Evolutionary conservation across 2,888 invertebrate species (phyloP).

Genomic region (Lasioglossum pauxillum): DNA sequence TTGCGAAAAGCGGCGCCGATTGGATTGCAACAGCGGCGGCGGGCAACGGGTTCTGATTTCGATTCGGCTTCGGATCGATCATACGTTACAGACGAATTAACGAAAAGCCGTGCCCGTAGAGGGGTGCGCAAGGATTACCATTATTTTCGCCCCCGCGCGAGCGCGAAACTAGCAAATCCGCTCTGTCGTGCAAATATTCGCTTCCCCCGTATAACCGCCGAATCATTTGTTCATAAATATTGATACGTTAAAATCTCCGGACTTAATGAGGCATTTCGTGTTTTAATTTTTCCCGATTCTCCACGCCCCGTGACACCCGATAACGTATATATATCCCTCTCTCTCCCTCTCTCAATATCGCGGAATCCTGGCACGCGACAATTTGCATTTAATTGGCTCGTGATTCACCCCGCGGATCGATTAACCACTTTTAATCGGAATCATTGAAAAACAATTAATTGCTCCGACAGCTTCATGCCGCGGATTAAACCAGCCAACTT

Average conservation of each 20-base stretch:
- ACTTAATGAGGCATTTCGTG: conserved; percentile 59
- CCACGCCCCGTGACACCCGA: neutral
- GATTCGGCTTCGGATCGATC: conserved; percentile 65
- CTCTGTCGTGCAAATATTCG: conserved; percentile 65
- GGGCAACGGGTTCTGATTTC: conserved; percentile 52
- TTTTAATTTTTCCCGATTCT: conserved; percentile 55
- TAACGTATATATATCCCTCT: neutral
- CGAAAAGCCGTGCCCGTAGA: conserved; percentile 50
- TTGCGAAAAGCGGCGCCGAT: conserved; percentile 55
- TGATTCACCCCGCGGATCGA: conserved; percentile 34
- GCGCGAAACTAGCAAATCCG: conserved; percentile 64
- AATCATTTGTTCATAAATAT: conserved; percentile 70
- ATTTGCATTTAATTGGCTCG: conserved; percentile 62
- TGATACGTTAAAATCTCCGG: conserved; percentile 61
- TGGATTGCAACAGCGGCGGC: conserved; percentile 26
- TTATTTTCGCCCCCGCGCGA: conserved; percentile 64
- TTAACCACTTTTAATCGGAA: conserved; percentile 42
- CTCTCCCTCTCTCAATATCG: conserved; percentile 9
- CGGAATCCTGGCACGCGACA: conserved; percentile 39
- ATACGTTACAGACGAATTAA: conserved; percentile 67
- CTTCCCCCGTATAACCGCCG: conserved; percentile 52
- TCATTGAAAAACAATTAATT: conserved; percentile 37
- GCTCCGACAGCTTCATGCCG: neutral
- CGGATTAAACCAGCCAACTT: neutral
- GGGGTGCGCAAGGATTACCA: conserved; percentile 64